phyloP scores from a whole-genome alignment of 2,797 vertebrate species.

The Steatocranus sp. region DNA sequence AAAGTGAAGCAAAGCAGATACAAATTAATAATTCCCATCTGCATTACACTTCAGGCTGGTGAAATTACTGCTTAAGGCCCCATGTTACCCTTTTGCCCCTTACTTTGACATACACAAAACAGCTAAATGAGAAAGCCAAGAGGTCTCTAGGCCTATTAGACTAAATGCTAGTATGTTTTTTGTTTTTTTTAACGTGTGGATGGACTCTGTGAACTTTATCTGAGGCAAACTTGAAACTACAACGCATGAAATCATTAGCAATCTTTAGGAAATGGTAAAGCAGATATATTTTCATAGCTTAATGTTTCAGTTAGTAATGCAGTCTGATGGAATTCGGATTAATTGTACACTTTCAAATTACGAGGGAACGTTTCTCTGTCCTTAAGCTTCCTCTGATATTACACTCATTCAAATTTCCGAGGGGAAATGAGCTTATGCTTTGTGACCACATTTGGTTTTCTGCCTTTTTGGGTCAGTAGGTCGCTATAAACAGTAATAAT shows the following conservation, averaged over 20 bases:
- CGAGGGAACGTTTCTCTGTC: slow-evolving; percentile 20
- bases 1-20: slow-evolving; percentile 81
- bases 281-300: slow-evolving; percentile 31
- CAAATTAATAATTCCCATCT: slow-evolving; percentile 86
- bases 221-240: slow-evolving; percentile 44
- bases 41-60: slow-evolving; percentile 67
- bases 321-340: slow-evolving; percentile 30
- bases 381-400: slow-evolving; percentile 45
- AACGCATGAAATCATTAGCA: slow-evolving; percentile 39
- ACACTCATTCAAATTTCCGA: slow-evolving; percentile 49
- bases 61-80: slow-evolving; percentile 70
- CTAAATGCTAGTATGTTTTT: slow-evolving; percentile 67
- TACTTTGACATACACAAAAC: slow-evolving; percentile 69
- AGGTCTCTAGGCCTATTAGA: slow-evolving; percentile 75
- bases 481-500: slow-evolving; percentile 64
- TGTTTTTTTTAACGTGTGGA: slow-evolving; percentile 36
- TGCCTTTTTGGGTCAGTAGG: slow-evolving; percentile 73
- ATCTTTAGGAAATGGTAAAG: slow-evolving; percentile 27
- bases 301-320: slow-evolving; percentile 19
- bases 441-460: slow-evolving; percentile 60
- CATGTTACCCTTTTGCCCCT: slow-evolving; percentile 57
- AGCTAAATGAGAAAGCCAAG: slow-evolving; percentile 77
- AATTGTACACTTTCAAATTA: slow-evolving; percentile 54
- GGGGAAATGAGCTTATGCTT: slow-evolving; percentile 69
- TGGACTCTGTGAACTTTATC: slow-evolving; percentile 68